Base-by-base conservation (phyloP, 2,888 invertebrate genomes). In the Alitta virens region DNA sequence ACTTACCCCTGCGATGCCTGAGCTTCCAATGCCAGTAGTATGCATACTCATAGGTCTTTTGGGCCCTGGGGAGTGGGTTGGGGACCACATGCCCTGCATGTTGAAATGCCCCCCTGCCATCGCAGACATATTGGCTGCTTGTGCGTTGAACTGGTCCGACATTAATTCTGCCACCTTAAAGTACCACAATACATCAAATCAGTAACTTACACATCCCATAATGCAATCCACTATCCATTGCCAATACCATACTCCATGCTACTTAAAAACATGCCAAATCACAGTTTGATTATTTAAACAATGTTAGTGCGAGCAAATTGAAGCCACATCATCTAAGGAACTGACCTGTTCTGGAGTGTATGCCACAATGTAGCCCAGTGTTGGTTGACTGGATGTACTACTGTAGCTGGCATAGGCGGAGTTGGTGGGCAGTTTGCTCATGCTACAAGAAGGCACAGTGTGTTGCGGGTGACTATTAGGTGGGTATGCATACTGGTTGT, bases 301-400 rank as follows among this genome's bases (percentile, higher is more conserved):
- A 33, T 7, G 33, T 33, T 33, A 33, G 33, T 33, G 33, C 5
- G 12, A 5, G 33, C 33, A 33, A 33, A 33, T 7, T 5, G 33
- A 33, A 33, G 33, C 33, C 12, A 33, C 33, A 33, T 33, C 33
- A 12, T 33, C 12, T 33, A n/a, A 33, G 5, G 33, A 33, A 33
- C 33, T 33, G 33, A 33, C 33, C 66, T 69, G 69, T 46, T 69
- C 69, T 2, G 68, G 69, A 9, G 69, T 68, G 60, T 69, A 68
- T 5, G 69, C 69, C 54, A 69, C 69, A 23, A 69, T 66, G 64
- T 69, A 69, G 38, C 69, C 69, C 18, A 69, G 68, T 2, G 67
- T 68, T 16, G 67, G 67, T 16, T 57, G 57, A 1, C 52, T 49
- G 52, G 40, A 50, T 2, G 46, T 24, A 42, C 38, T 40, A 50